Conservation (phyloP, 2,113 vertebrate genomes). For the Tyto alba region DNA sequence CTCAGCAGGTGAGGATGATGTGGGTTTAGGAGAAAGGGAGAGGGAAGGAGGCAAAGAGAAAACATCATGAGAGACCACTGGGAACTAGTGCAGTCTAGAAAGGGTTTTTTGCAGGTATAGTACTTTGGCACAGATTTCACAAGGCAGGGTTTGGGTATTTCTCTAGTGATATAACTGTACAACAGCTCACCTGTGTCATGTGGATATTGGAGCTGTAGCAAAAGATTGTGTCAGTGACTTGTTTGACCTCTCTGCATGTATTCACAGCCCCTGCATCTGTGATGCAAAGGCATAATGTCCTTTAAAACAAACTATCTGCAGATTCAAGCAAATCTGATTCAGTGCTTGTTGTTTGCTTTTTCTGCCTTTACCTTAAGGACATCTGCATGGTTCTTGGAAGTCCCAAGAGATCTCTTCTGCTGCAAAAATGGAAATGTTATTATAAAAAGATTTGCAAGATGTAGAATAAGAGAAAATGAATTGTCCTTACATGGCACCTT, state of each 20-base stretch:
- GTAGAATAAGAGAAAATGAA: not conserved
- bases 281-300: not conserved
- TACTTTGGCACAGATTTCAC: not conserved
- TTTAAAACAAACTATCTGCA: not conserved
- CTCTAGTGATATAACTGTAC: not conserved
- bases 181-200: not conserved
- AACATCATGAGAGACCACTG: not conserved
- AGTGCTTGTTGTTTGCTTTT: not conserved
- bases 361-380: not conserved
- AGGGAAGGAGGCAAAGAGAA: not conserved
- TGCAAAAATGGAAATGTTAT: not conserved
- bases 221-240: not conserved
- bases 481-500: not conserved
- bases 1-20: not conserved
- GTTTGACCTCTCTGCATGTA: not conserved
- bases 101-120: not conserved
- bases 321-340: not conserved
- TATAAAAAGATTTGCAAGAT: not conserved
- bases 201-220: not conserved
- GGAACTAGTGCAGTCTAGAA: not conserved
- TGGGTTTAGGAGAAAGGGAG: not conserved
- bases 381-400: not conserved
- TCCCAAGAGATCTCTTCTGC: not conserved
- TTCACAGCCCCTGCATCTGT: not conserved
- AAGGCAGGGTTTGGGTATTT: not conserved